Conservation (phyloP, 2,797 vertebrate species). For the Gouania willdenowi region DNA sequence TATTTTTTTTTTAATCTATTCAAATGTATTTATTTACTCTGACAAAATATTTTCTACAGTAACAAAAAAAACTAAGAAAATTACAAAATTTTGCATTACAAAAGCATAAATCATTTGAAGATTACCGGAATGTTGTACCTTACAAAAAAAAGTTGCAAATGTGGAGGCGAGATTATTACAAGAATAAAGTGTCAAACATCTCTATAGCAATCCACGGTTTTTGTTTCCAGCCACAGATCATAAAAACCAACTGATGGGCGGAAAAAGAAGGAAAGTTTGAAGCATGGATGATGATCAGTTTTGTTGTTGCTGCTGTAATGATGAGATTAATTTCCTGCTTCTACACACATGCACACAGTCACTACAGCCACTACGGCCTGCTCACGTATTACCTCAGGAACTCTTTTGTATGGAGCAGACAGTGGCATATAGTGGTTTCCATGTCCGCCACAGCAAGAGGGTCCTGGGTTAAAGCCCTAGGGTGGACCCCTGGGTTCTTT, state of each 20-base stretch:
- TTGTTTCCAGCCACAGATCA: slow-evolving; percentile 18
- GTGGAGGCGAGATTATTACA: slow-evolving; percentile 64
- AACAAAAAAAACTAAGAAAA: slow-evolving; percentile 68
- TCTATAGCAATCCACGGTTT: slow-evolving; percentile 15
- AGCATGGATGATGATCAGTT: slow-evolving; percentile 9
- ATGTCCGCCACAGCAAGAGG: no score
- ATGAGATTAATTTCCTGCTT: no score
- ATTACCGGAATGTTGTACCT: slow-evolving; percentile 51
- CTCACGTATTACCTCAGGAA: no score
- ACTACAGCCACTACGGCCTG: no score
- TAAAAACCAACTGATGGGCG: slow-evolving; percentile 12
- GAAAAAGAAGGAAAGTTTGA: slow-evolving; percentile 4
- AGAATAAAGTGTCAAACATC: slow-evolving; percentile 42
- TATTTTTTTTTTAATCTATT: no score
- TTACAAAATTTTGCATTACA: slow-evolving; percentile 33
- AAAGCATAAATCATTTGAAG: slow-evolving; percentile 20
- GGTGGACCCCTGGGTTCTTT: no score
- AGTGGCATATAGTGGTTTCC: no score
- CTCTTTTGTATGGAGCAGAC: no score
- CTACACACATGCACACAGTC: no score
- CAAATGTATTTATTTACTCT: slow-evolving; percentile 76
- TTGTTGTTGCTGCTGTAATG: no score
- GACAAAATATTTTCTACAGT: slow-evolving; percentile 67
- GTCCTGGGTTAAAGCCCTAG: no score
- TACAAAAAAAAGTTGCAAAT: slow-evolving; percentile 28